phyloP scores from a whole-genome alignment of 2,113 vertebrate species.

The Rhinolophus ferrumequinum region DNA sequence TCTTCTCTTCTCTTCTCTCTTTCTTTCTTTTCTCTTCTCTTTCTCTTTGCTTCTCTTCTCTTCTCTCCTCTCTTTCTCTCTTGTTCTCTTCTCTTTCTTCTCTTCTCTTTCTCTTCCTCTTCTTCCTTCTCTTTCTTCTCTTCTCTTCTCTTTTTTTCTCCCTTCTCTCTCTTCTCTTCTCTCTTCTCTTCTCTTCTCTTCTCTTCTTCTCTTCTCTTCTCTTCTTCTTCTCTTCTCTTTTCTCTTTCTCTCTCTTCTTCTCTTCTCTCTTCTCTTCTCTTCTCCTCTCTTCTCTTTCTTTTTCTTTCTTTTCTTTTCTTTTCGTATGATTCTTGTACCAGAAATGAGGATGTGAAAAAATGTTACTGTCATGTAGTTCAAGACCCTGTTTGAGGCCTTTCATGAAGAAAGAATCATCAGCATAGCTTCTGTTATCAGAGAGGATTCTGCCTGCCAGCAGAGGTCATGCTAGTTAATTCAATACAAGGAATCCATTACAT shows the following conservation, averaged over 20 bases:
- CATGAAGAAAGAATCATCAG: not conserved
- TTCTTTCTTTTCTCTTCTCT: not conserved
- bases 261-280: too few species aligned
- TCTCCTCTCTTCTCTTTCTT: too few species aligned
- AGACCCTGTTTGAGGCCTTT: not conserved
- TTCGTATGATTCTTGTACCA: not conserved
- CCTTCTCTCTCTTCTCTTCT: too few species aligned
- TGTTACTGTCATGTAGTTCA: not conserved
- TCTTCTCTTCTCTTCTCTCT: too few species aligned
- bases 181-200: too few species aligned
- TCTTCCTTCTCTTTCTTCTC: not conserved
- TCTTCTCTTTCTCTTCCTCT: too few species aligned
- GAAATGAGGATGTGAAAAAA: not conserved
- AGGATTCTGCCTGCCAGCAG: not conserved
- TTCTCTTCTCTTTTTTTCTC: not conserved
- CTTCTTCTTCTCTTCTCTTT: too few species aligned
- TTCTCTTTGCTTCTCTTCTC: not conserved
- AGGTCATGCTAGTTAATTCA: not conserved
- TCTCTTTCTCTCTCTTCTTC: too few species aligned
- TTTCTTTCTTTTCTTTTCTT: too few species aligned
- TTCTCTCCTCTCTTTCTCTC: not conserved
- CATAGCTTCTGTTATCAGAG: not conserved
- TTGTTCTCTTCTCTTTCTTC: not conserved
- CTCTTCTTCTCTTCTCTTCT: too few species aligned
- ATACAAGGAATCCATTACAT: not conserved